Conservation (phyloP, 2,113 vertebrate species). For the Gnathonemus echidnorhynchus region DNA sequence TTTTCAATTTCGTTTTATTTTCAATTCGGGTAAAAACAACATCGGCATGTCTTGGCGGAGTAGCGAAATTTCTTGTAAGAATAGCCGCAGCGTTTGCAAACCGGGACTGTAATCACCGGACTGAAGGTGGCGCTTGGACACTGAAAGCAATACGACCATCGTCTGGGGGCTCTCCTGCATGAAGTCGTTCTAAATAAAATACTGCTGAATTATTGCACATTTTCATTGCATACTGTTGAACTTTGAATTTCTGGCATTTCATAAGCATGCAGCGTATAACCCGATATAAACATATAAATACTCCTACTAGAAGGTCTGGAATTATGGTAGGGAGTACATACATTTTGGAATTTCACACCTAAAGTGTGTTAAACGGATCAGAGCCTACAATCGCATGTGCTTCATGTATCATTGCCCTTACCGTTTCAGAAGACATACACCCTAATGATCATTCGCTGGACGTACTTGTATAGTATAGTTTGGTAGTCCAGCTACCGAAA, state of each 20-base stretch:
- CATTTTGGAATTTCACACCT: neutral
- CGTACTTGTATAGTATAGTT: neutral
- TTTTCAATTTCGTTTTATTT: neutral
- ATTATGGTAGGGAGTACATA: neutral
- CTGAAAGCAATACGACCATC: constrained; percentile 17
- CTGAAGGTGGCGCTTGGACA: constrained; percentile 55
- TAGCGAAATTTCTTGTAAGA: neutral
- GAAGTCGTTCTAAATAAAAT: constrained; percentile 1
- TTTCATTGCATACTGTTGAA: neutral
- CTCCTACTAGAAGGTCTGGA: neutral
- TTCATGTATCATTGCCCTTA: neutral
- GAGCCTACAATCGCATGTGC: neutral
- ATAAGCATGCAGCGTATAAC: neutral
- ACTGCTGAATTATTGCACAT: neutral
- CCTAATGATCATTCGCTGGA: neutral
- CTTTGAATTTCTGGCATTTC: neutral
- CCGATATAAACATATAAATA: neutral
- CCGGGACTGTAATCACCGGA: neutral
- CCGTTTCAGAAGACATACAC: neutral
- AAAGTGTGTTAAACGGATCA: neutral
- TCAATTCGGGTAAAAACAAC: neutral
- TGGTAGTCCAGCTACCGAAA: neutral
- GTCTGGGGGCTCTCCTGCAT: neutral
- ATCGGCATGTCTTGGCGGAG: neutral
- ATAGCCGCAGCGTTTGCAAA: neutral